Percentiles rank a stretch among this genome's conserved stretches.
Conservation (phyloP, 2,888 invertebrate species). For the Allacma fusca region DNA sequence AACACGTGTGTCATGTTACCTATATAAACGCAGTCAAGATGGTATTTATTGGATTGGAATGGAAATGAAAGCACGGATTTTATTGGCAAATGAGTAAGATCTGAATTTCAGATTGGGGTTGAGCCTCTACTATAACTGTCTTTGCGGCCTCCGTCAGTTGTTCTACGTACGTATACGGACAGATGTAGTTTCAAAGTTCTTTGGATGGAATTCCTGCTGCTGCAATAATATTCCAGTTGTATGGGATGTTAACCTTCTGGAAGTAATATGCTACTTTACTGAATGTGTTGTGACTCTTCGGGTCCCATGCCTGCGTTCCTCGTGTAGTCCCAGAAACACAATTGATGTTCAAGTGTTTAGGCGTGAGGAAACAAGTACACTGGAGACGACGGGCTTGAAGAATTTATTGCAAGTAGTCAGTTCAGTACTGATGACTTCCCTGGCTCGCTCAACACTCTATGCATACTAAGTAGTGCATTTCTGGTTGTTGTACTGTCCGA, state of each 20-base stretch:
- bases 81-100: conserved; percentile 23
- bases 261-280: too few species aligned
- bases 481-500: background rate
- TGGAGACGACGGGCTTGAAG: conserved; percentile 3
- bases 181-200: too few species aligned
- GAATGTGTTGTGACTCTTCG: too few species aligned
- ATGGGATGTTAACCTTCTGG: too few species aligned
- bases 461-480: conserved; percentile 22
- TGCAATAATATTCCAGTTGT: too few species aligned
- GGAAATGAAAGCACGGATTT: conserved; percentile 38
- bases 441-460: background rate
- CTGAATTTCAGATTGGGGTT: conserved; percentile 31
- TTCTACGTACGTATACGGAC: too few species aligned
- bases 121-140: background rate
- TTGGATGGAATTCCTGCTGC: too few species aligned
- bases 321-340: too few species aligned
- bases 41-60: conserved; percentile 29
- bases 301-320: too few species aligned
- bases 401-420: conserved; percentile 34
- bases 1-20: conserved; percentile 23
- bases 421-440: background rate
- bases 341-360: background rate
- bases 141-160: background rate
- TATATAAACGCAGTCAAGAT: background rate
- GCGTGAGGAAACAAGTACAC: background rate